Conservation (phyloP, 2,888 invertebrate genomes). For the Hemicrepidius hirtus region DNA sequence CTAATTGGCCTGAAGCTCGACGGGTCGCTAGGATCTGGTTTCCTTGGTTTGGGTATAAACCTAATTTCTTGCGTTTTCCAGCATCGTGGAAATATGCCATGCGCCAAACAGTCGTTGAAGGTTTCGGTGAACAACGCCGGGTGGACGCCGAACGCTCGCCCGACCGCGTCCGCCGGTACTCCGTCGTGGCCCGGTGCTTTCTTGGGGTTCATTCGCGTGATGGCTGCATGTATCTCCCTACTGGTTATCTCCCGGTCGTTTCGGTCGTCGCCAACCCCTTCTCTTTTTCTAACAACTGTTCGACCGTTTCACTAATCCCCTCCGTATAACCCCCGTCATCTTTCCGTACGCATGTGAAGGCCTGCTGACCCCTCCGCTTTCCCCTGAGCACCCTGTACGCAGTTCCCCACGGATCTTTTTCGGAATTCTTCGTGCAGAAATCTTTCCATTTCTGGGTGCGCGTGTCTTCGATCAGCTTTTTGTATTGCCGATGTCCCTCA, state of each 20-base stretch:
- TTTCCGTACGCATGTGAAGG: neutral
- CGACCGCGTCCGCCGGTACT: conserved; percentile 36
- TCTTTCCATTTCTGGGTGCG: neutral
- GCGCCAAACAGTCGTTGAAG: conserved; percentile 27
- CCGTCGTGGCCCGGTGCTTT: conserved; percentile 41
- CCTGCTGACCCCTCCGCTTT: neutral
- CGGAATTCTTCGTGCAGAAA: neutral
- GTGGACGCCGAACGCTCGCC: neutral
- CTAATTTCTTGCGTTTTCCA: conserved; percentile 26
- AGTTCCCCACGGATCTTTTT: neutral
- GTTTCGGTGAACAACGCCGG: conserved; percentile 14
- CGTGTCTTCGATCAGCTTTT: too few species aligned
- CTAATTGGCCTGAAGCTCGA: conserved; percentile 36
- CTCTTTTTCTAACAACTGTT: neutral
- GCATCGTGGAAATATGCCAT: conserved; percentile 26
- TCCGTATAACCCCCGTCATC: neutral
- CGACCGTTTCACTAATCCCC: neutral
- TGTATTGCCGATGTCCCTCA: too few species aligned
- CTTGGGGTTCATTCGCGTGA: conserved; percentile 20
- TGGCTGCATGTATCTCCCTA: conserved; percentile 26
- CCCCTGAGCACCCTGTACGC: neutral
- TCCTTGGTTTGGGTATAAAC: conserved; percentile 35
- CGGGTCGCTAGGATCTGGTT: conserved; percentile 20
- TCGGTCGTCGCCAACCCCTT: neutral
- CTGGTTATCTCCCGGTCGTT: conserved; percentile 11